These are phyloP conservation scores for Megalops cyprinoides DNA, from an alignment of 2,797 vertebrate species.

Conservation along the genomic window DNA sequence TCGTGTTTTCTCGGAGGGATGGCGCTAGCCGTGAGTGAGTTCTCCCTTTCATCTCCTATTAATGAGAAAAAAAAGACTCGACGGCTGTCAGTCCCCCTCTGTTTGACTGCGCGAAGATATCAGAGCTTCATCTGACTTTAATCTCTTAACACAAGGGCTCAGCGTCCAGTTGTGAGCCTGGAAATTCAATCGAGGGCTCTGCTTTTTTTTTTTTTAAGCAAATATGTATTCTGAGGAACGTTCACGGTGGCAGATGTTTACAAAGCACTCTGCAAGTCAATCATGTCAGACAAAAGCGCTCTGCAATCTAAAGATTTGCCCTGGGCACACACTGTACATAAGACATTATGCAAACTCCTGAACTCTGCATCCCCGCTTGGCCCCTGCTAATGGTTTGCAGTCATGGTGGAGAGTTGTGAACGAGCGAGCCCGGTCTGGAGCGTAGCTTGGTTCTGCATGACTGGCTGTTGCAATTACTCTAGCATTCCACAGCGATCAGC, in stretches of 20 bases:
- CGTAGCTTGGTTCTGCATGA: too few species aligned
- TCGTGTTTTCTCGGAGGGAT: constrained; percentile 64
- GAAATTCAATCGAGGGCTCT: not conserved
- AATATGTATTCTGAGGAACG: constrained; percentile 63
- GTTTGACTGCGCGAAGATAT: too few species aligned
- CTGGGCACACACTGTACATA: not conserved
- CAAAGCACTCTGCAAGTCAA: not conserved
- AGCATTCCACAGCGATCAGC: too few species aligned
- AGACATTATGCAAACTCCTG: not conserved
- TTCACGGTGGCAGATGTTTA: constrained; percentile 44
- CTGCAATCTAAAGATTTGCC: constrained; percentile 1
- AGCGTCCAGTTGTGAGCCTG: constrained; percentile 23
- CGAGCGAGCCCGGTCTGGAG: too few species aligned
- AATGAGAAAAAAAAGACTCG: constrained; percentile 66
- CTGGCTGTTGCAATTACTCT: too few species aligned
- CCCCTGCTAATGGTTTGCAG: too few species aligned
- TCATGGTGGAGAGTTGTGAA: too few species aligned
- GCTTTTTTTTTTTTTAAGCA: constrained; percentile 41
- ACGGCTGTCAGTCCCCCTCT: constrained; percentile 62
- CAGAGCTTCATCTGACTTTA: constrained; percentile 32
- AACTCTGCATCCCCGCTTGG: too few species aligned
- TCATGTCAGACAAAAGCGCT: not conserved
- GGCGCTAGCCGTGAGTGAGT: constrained; percentile 54
- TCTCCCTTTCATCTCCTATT: constrained; percentile 62
- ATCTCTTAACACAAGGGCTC: constrained; percentile 57